These are phyloP conservation scores for Pseudonaja textilis DNA, from an alignment of 2,113 vertebrate genomes.

Conservation along the genomic window DNA sequence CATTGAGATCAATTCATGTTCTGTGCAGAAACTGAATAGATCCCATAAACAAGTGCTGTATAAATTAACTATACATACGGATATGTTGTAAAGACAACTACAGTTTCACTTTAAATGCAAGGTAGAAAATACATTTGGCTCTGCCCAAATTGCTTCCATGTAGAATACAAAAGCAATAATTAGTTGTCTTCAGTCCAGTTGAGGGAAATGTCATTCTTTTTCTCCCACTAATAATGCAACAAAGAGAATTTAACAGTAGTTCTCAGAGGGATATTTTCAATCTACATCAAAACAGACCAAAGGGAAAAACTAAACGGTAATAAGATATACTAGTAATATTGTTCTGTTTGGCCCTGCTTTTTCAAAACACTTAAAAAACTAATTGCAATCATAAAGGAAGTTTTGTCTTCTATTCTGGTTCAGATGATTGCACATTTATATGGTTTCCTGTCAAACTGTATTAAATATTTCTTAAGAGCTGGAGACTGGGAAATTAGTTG, in stretches of 20 bases:
- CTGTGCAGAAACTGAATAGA: background rate
- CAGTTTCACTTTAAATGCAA: background rate
- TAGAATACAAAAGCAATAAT: background rate
- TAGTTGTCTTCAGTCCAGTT: background rate
- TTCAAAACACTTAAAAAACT: slow-evolving; percentile 8
- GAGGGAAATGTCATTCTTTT: background rate
- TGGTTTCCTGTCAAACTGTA: background rate
- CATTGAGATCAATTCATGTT: background rate
- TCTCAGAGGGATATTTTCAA: background rate
- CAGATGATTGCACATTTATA: slow-evolving; percentile 15
- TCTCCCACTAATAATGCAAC: background rate
- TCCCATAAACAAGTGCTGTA: background rate
- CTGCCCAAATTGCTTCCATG: background rate
- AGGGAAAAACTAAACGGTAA: background rate
- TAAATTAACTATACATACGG: background rate
- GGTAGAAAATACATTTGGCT: background rate
- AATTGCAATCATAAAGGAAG: background rate
- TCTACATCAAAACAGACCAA: background rate
- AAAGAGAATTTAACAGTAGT: background rate
- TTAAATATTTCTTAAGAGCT: slow-evolving; percentile 9
- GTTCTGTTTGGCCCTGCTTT: background rate
- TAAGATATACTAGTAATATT: background rate
- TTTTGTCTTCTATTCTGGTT: background rate
- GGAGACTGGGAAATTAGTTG: background rate
- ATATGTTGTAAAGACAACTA: background rate